These are phyloP conservation scores for Halesus radiatus DNA, from an alignment of 1,140 invertebrate genomes.

Conservation along the genomic window DNA sequence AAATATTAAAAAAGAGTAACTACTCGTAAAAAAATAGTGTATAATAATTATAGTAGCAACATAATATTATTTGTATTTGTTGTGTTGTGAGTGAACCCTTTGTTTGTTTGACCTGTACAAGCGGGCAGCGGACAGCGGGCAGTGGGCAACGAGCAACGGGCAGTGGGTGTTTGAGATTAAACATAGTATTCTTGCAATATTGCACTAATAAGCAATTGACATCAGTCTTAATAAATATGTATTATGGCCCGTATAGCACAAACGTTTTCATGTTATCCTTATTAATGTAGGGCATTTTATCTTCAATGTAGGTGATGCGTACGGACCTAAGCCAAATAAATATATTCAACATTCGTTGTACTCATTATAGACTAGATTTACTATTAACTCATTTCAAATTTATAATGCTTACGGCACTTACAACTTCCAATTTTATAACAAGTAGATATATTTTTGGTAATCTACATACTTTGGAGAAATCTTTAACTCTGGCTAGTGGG, in stretches of 20 bases:
- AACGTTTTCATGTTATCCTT: conserved; percentile 35
- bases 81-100: no score
- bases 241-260: conserved; percentile 35
- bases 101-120: no score
- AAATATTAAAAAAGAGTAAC: conserved; percentile 10
- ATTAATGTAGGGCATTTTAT: conserved; percentile 20
- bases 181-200: conserved; percentile 35
- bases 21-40: conserved; percentile 28
- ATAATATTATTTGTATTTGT: no score
- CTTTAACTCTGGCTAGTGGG: conserved; percentile 5
- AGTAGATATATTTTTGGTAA: conserved; percentile 47
- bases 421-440: conserved; percentile 49
- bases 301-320: conserved; percentile 29
- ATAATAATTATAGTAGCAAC: conserved; percentile 16
- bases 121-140: no score
- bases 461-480: conserved; percentile 48
- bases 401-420: conserved; percentile 47
- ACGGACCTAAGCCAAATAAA: conserved; percentile 44
- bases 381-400: conserved; percentile 34
- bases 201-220: conserved; percentile 22
- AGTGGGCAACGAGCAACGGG: no score
- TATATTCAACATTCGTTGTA: conserved; percentile 38
- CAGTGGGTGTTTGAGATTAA: conserved; percentile 2
- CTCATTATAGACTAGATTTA: conserved; percentile 40
- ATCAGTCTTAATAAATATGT: conserved; percentile 16